Conservation (phyloP, 2,113 vertebrate species). For the Protobothrops mucrosquamatus region DNA sequence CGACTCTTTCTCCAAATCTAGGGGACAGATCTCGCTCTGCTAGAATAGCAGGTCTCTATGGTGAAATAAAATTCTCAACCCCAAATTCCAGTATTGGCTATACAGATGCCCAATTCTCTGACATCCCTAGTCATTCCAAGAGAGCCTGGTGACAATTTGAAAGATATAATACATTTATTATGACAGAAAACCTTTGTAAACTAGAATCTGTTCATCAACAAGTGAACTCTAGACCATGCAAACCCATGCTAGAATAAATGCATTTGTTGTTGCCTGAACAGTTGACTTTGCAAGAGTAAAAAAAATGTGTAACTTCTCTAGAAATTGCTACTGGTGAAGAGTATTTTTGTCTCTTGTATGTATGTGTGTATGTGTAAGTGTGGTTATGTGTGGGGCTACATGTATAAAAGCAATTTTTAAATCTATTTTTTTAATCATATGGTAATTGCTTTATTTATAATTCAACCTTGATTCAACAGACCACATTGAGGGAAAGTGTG, state of each 20-base stretch:
- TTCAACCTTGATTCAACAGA: background rate
- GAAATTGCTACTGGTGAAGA: background rate
- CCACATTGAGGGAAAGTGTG: background rate
- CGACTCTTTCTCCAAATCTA: background rate
- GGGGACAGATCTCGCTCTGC: background rate
- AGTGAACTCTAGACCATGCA: background rate
- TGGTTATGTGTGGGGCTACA: too few species aligned
- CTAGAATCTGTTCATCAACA: background rate
- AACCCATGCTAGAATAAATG: background rate
- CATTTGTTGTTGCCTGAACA: background rate
- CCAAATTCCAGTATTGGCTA: background rate
- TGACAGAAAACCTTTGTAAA: background rate
- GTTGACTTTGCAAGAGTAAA: background rate
- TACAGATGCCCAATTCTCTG: background rate
- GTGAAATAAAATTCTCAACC: background rate
- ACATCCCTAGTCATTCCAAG: background rate
- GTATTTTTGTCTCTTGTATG: background rate
- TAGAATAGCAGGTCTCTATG: background rate
- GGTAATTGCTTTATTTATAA: background rate
- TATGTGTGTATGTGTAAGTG: background rate
- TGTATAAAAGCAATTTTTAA: background rate
- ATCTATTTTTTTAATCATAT: background rate
- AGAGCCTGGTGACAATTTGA: background rate
- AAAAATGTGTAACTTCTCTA: background rate
- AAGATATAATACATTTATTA: background rate